Evolutionary conservation across 1,140 invertebrate genomes (phyloP), one percentile per base, ranked within the genome.

Genomic region (Drosophila melanica): DNA sequence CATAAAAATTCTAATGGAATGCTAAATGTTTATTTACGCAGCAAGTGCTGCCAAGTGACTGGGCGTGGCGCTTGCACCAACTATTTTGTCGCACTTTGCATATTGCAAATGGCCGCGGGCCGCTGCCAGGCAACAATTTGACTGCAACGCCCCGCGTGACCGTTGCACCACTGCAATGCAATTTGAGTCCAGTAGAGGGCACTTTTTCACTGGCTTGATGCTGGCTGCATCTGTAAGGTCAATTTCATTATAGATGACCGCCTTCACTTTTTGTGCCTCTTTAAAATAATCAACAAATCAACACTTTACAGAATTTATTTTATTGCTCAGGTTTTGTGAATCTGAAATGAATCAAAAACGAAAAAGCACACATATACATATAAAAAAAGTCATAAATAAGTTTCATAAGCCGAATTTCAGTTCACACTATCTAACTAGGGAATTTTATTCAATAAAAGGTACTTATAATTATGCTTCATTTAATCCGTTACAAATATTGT

Each of bases 21-120:
- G 79, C 78, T 89, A 89, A 89, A 89, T 89, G 84, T 89, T 84
- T 89, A 87, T 87, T 87, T 87, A 79, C 82, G 76, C 79, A 75
- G 67, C 60, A 47, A 57, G 44, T 30, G 39, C 73, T 51, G 63
- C 20, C 62, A 77, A 86, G 63, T 82, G 79, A 62, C 33, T 67
- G 82, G 79, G 82, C 79, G 79, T 79, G 79, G 76, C 73, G 39
- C 20, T 59, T n/a, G 54, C 51, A 57, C 48, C 70, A 76, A 79
- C 82, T 82, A 87, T 75, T 81, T 79, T 79, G 79, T 87, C 82
- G 79, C 82, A 81, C 71, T 87, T 87, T 85, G 82, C 78, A 85
- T 86, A 81, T 81, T 85, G 82, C 81, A 81, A 81, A 87, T 72
- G 50, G 82, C 66, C 69, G 41, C 20, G 27, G 35, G 7, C 11